A percentile compares a stretch with the other conserved stretches of the same genome.
Conservation (phyloP, 2,113 vertebrate genomes). For the Bombycilla garrulus region DNA sequence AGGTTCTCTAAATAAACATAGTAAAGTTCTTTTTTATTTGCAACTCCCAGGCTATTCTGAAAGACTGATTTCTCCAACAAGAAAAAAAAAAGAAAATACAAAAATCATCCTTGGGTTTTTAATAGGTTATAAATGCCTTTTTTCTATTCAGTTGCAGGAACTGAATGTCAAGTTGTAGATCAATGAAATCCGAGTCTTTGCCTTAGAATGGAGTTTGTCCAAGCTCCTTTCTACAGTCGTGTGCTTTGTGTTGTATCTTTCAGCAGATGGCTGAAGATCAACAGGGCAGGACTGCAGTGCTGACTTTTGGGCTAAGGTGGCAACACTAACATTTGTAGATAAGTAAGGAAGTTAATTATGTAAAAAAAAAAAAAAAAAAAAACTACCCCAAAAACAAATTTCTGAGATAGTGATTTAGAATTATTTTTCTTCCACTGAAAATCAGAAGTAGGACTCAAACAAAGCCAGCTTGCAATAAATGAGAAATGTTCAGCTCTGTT, state of each 20-base stretch:
- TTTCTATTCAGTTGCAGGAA: slow-evolving; percentile 52
- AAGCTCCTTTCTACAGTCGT: not conserved
- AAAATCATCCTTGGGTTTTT: slow-evolving; percentile 66
- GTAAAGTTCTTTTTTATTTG: slow-evolving; percentile 68
- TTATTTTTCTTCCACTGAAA: not conserved
- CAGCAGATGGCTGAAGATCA: not conserved
- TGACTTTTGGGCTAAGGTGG: not conserved
- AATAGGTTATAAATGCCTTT: slow-evolving; percentile 64
- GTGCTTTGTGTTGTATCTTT: not conserved
- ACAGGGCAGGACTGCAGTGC: not conserved
- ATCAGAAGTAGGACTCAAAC: not conserved
- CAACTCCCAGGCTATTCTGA: slow-evolving; percentile 64
- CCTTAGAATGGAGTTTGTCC: slow-evolving; percentile 26
- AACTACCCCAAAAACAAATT: not conserved
- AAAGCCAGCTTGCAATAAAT: slow-evolving; percentile 2
- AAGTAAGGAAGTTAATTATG: not conserved
- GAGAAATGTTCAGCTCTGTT: not conserved
- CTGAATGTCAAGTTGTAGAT: slow-evolving; percentile 44
- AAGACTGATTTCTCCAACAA: slow-evolving; percentile 40
- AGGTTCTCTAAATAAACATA: slow-evolving; percentile 78
- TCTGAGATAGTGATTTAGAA: not conserved
- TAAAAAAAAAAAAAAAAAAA: not conserved
- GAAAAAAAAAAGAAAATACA: not conserved
- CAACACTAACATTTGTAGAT: not conserved
- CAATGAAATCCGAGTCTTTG: slow-evolving; percentile 24